These are phyloP conservation scores for Omphaloscelis lunosa DNA, from an alignment of 2,888 invertebrate genomes.

Conservation along the genomic window DNA sequence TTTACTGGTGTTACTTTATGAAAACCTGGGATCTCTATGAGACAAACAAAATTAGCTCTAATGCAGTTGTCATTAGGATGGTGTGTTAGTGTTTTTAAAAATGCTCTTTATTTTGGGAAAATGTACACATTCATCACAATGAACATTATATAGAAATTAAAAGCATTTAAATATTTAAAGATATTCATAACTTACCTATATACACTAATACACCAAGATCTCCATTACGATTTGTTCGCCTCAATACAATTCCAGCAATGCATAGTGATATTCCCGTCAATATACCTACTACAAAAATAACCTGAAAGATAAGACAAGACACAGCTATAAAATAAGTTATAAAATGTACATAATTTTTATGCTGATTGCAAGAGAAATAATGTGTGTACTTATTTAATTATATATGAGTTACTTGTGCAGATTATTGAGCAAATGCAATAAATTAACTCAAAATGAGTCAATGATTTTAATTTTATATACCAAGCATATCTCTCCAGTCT, in stretches of 20 bases:
- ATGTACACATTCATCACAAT: background rate
- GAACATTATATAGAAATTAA: background rate
- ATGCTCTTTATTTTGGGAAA: background rate
- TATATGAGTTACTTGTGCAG: background rate
- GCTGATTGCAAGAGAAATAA: background rate
- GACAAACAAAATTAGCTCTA: background rate
- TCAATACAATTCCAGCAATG: slow-evolving; percentile 92
- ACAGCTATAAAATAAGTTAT: slow-evolving; percentile 14
- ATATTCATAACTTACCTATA: slow-evolving; percentile 87
- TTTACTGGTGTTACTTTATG: no score
- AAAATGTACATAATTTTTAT: slow-evolving; percentile 5
- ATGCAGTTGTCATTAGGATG: background rate
- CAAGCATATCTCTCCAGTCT: background rate
- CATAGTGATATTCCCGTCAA: slow-evolving; percentile 92
- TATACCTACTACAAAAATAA: slow-evolving; percentile 92
- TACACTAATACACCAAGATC: slow-evolving; percentile 93
- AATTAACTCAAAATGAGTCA: background rate
- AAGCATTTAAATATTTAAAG: background rate
- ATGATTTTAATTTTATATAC: background rate
- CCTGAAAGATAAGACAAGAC: slow-evolving; percentile 82
- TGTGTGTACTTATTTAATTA: background rate
- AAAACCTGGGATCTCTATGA: background rate
- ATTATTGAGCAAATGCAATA: background rate
- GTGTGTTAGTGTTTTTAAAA: background rate
- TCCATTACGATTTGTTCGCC: slow-evolving; percentile 91